Evolutionary conservation across 2,797 vertebrate species (phyloP).

Genomic region (Orientallactaga sibirica): DNA sequence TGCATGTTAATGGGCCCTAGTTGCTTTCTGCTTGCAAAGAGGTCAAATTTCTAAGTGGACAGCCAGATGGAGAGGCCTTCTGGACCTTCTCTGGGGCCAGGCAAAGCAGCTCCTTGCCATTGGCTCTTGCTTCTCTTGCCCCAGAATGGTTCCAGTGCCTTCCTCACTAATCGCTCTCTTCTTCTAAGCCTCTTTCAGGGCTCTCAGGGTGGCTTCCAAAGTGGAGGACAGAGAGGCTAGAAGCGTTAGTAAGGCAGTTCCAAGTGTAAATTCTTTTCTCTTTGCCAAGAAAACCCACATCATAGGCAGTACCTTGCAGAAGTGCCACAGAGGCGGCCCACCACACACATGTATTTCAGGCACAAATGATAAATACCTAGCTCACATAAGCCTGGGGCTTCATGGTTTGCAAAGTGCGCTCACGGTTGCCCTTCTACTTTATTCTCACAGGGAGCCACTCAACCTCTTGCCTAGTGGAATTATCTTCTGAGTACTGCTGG

Average conservation of each 20-base stretch:
- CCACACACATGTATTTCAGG: not conserved
- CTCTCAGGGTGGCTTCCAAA: not conserved
- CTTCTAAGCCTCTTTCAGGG: not conserved
- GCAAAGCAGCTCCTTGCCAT: not conserved
- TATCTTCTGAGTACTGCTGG: not conserved
- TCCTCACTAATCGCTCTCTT: slow-evolving; percentile 25
- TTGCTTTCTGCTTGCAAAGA: slow-evolving; percentile 71
- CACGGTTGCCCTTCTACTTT: not conserved
- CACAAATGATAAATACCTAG: not conserved
- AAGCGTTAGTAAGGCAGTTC: not conserved
- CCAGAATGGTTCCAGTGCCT: not conserved
- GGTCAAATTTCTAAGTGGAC: slow-evolving; percentile 77
- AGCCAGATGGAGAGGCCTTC: slow-evolving; percentile 81
- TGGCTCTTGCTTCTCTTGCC: slow-evolving; percentile 45
- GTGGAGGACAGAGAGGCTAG: not conserved
- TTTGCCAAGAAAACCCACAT: slow-evolving; percentile 56
- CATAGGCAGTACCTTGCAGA: not conserved
- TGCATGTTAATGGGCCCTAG: slow-evolving; percentile 72
- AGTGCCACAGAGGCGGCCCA: not conserved
- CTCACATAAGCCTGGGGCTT: too few relatives aligned
- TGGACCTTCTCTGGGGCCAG: slow-evolving; percentile 67
- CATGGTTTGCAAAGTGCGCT: not conserved
- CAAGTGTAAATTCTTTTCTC: slow-evolving; percentile 50
- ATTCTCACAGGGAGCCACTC: slow-evolving; percentile 14
- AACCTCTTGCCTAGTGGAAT: not conserved